Base-by-base conservation (phyloP, 1,140 invertebrate species). In the Drosophila quadrilineata region DNA sequence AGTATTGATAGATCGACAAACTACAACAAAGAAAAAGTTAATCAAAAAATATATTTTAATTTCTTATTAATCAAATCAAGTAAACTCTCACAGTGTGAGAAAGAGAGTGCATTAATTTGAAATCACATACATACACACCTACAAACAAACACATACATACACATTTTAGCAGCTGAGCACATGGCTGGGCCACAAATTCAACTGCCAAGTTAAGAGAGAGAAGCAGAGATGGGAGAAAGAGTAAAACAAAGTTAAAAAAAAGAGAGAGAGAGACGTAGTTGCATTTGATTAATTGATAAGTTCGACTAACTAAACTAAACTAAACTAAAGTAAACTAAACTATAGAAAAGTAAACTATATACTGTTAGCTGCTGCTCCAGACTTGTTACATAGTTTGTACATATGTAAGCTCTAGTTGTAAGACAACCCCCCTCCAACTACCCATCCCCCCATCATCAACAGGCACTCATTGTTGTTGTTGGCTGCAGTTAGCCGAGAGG, bases 181-280 rank as follows among this genome's bases (percentile, higher is more conserved):
- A 85, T 84, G 77, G 79, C 79, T 86, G 74, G 74, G 79, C 80
- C 79, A 86, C 63, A 75, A n/a, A 85, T 73, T 86, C 79, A 75
- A 85, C 79, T 85, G 79, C 79, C 79, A 85, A 85, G 43, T 79
- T 49, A 68, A 50, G 28, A 50, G n/a, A 31, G 6, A 31, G 26
- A 41, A 6, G 12, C 29, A 70, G 36, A 36, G 24, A 53, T 33
- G 31, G 36, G 36, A 21, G 45, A 19, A 4, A 14, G 28, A 38
- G n/a, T 8, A n/a, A 46, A 19, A 36, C 9, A 22, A n/a, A 52
- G 33, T 29, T 36, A 16, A 21, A 28, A 28, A 1, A n/a, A 40
- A 41, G 26, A 28, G n/a, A 53, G 28, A 28, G 49, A 33, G 41
- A 16, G 57, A 43, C 31, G 45, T 71, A 50, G 68, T 54, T 62